Evolutionary conservation across 2,888 invertebrate species (phyloP), one percentile per base, ranked within the genome.

Genomic region (Gari tellinella): DNA sequence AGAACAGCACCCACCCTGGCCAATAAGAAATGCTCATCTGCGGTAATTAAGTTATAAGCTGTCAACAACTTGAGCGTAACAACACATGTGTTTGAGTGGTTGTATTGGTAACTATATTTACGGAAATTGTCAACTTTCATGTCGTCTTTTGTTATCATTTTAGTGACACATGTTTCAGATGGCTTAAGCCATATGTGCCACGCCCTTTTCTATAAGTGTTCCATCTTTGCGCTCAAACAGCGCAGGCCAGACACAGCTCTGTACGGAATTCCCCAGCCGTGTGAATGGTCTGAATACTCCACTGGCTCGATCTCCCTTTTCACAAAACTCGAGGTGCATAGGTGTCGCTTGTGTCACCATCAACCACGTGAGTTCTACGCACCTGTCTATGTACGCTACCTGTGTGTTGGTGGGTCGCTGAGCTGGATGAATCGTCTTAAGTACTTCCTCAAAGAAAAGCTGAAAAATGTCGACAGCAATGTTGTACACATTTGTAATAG

Each of bases 171-270:
- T n/a, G n/a, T n/a, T n/a, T n/a, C n/a, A n/a, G n/a, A n/a, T n/a
- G n/a, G n/a, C n/a, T n/a, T 31, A 31, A 31, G 4, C 5, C 31
- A 31, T 31, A 45, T 79, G 79, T 1, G 79, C 79, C 5, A 79
- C 60, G 7, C 79, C 79, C 46, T 79, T 79, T 57, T 64, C 67
- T 61, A 79, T 68, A 12, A 79, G 45, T 17, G 64, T 61, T 1
- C 79, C 74, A 38, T 74, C 58, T 58, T 72, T 74, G 45, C 61
- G 51, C 21, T 72, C 43, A 38, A 65, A 72, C 40, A 79, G 56
- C 0, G 74, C 74, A 4, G 79, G 79, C 74, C 74, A 79, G 15
- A 79, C 74, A 41, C 79, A 79, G 46, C 65, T 64, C 45, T 74
- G 74, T 5, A 79, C 74, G 8, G 40, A 21, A 15, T 64, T 72